A percentile compares a stretch with the other conserved stretches of the same genome.
Conservation (phyloP, 2,113 vertebrate species). For the Corvus hawaiiensis region DNA sequence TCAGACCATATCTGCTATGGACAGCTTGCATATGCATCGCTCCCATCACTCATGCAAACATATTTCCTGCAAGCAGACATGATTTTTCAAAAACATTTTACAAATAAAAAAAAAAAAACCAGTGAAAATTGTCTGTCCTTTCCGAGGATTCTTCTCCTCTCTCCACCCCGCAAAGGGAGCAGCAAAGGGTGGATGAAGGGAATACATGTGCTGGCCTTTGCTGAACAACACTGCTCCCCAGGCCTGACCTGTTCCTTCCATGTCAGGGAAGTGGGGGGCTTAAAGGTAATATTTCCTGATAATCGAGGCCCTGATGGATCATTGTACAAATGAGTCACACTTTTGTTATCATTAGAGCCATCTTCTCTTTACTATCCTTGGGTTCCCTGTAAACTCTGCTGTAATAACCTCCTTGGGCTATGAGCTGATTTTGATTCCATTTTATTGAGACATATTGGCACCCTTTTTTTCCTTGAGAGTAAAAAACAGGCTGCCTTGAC, state of each 20-base stretch:
- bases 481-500: slow-evolving; percentile 6
- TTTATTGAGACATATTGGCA: slow-evolving; percentile 2
- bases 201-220: background rate
- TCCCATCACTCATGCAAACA: rapidly evolving
- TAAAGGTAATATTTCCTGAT: background rate
- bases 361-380: background rate
- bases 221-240: background rate
- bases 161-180: background rate
- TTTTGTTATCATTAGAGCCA: background rate
- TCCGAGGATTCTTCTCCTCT: background rate
- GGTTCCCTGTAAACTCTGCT: background rate
- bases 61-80: background rate
- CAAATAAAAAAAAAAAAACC: background rate
- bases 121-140: background rate
- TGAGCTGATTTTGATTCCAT: background rate
- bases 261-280: background rate
- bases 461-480: background rate
- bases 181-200: background rate
- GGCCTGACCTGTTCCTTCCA: background rate
- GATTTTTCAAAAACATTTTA: background rate
- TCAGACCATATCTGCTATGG: background rate
- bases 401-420: slow-evolving; percentile 5
- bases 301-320: background rate
- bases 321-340: background rate
- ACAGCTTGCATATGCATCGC: background rate